Evolutionary conservation across 2,888 invertebrate species (phyloP), one percentile per base, ranked within the genome.

Genomic region (Chrysolina haemoptera): DNA sequence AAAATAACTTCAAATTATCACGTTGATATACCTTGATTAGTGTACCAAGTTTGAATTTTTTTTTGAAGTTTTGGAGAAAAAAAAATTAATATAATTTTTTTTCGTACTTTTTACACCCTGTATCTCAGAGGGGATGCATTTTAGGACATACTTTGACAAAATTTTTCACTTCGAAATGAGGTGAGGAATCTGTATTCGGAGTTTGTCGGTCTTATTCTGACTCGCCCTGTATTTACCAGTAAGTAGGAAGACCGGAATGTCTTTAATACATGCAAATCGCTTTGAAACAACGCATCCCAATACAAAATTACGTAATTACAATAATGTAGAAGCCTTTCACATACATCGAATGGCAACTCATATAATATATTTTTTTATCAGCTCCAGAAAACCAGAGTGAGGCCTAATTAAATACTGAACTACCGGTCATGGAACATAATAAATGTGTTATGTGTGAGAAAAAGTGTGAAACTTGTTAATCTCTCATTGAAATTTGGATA

Each of bases 401-500:
- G 40, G 40, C 9, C 12, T 66, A 16, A 35, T 66, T 67, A 35
- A 35, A 35, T 27, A 40, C 18, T 18, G 22, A 27, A 55, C 53
- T 14, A 50, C 16, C 67, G 40, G 35, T 40, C 40, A 53, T 50
- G 16, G 53, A 53, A 67, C 41, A 53, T 67, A 53, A 67, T 53
- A 53, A 35, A 41, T 40, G 53, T 53, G 14, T 11, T 5, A 20
- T 18, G 67, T 67, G 67, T 16, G 53, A 67, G 40, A 27, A 43
- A 53, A 67, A 67, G 12, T 67, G 40, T 53, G 16, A 67, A 53
- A 16, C 18, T 35, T 40, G 40, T 18, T 40, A 27, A 67, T 55
- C 67, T 67, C 40, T 67, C 67, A 40, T 53, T 53, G 35, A 53
- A 40, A 40, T 53, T 67, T 16, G 67, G 53, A 35, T 70, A 65